A percentile compares a stretch with the other conserved stretches of the same genome.
Conservation (phyloP, 2,888 invertebrate genomes). For the Cheilosia grossa region DNA sequence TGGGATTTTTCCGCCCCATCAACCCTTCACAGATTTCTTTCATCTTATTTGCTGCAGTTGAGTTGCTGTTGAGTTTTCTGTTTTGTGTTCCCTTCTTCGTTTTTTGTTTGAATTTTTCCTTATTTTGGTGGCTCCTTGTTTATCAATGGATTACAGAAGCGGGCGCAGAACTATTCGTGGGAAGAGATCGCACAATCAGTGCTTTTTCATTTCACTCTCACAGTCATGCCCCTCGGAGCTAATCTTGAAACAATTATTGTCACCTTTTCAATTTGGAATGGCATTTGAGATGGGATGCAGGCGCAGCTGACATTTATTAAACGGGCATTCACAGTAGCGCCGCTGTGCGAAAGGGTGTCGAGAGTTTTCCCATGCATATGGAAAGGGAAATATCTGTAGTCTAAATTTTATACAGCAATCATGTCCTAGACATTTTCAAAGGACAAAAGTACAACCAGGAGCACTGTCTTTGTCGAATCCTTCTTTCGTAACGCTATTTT, state of each 20-base stretch:
- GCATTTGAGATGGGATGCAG: neutral
- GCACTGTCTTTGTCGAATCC: constrained; percentile 42
- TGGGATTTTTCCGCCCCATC: constrained; percentile 62
- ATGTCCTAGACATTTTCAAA: constrained; percentile 32
- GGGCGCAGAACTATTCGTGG: neutral
- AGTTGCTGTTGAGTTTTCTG: constrained; percentile 20
- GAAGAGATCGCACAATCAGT: neutral
- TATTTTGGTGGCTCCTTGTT: constrained; percentile 1
- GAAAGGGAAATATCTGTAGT: neutral
- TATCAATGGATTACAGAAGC: constrained; percentile 4
- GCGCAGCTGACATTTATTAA: neutral
- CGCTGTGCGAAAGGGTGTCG: constrained; percentile 15
- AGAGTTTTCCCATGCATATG: neutral
- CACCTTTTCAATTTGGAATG: constrained; percentile 39
- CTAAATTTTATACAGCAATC: constrained; percentile 14
- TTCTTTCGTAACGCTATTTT: constrained; percentile 8
- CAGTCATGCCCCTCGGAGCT: constrained; percentile 17
- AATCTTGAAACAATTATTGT: constrained; percentile 59
- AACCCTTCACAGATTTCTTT: constrained; percentile 56
- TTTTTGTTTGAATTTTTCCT: neutral
- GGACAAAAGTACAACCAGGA: constrained; percentile 39
- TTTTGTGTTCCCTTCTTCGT: neutral
- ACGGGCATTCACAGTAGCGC: constrained; percentile 6
- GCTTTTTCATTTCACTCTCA: neutral
- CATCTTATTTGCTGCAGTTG: constrained; percentile 55